Conservation (phyloP, 2,113 vertebrate genomes). For the Oceanites oceanicus region DNA sequence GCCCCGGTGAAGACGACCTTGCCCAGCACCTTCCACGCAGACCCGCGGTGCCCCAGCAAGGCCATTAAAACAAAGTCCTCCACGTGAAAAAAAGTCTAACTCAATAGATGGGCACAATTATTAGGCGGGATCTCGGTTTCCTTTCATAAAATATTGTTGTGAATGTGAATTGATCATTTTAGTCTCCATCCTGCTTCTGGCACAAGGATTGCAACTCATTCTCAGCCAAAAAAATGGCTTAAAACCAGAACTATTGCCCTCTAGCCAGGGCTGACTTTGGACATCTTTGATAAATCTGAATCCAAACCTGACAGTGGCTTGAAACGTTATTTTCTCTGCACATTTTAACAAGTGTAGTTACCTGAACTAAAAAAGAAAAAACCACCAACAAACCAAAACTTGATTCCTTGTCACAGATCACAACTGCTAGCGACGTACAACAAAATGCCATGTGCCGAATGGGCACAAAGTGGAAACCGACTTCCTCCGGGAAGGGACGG, state of each 20-base stretch:
- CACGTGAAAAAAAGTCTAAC: background rate
- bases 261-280: background rate
- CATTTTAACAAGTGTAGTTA: background rate
- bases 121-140: background rate
- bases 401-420: background rate
- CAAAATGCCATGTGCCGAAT: accelerated
- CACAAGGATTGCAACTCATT: background rate
- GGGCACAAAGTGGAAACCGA: accelerated
- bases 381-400: background rate
- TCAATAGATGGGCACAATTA: background rate
- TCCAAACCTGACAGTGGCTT: background rate
- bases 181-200: background rate
- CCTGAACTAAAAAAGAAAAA: background rate
- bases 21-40: background rate
- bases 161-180: background rate
- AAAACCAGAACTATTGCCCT: background rate
- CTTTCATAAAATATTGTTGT: background rate
- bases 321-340: background rate
- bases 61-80: background rate
- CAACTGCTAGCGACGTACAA: too few relatives aligned
- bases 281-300: background rate
- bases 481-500: background rate
- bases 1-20: background rate
- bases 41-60: background rate
- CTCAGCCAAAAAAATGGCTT: background rate